These are phyloP conservation scores for Numenius phaeopus DNA, from an alignment of 2,797 vertebrate genomes.

Conservation along the genomic window DNA sequence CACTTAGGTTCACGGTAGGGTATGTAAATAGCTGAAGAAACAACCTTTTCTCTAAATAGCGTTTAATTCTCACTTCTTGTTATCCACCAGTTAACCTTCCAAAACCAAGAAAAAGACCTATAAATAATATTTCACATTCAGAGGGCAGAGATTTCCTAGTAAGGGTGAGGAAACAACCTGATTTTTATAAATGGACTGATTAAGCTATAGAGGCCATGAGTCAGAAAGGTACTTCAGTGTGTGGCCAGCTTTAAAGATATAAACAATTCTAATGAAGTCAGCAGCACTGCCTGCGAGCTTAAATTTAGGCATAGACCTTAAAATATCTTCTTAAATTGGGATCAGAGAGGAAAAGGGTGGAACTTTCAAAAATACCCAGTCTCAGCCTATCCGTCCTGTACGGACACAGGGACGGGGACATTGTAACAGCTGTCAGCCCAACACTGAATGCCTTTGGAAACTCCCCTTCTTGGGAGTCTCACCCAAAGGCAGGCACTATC, in stretches of 20 bases:
- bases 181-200: constrained; percentile 54
- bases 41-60: not conserved
- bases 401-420: not conserved
- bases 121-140: constrained; percentile 29
- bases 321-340: constrained; percentile 45
- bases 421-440: not conserved
- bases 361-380: not conserved
- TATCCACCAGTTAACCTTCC: not conserved
- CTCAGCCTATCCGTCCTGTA: not conserved
- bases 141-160: constrained; percentile 33
- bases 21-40: not conserved
- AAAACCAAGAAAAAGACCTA: constrained; percentile 3
- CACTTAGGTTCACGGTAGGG: not conserved
- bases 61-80: not conserved
- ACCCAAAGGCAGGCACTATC: not conserved
- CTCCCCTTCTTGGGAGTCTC: not conserved
- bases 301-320: constrained; percentile 52
- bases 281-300: constrained; percentile 14
- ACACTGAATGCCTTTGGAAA: not conserved
- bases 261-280: constrained; percentile 68
- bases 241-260: constrained; percentile 35
- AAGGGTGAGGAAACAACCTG: constrained; percentile 39
- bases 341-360: constrained; percentile 8
- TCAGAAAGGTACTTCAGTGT: constrained; percentile 51
- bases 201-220: constrained; percentile 51